Evolutionary conservation across 2,888 invertebrate genomes (phyloP).

Genomic region (Alloscopus bannaensis): DNA sequence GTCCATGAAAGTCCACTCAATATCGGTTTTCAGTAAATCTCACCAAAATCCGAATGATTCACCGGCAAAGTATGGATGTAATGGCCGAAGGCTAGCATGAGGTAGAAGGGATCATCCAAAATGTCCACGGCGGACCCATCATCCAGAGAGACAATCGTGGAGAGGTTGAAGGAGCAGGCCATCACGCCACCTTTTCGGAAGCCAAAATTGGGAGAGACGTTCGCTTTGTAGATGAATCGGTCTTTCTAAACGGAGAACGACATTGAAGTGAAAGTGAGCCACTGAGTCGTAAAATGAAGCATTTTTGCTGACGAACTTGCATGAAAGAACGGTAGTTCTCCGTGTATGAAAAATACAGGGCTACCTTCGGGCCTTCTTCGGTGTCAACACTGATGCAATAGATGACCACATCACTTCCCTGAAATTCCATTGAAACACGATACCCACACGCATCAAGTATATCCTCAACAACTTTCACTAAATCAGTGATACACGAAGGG

Average conservation of each 20-base stretch:
- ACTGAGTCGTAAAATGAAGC: neutral
- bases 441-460: neutral
- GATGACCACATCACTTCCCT: conserved; percentile 25
- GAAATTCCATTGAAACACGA: neutral
- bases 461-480: neutral
- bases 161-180: conserved; percentile 33
- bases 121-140: conserved; percentile 5
- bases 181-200: conserved; percentile 14
- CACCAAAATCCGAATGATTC: conserved; percentile 16
- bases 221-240: neutral
- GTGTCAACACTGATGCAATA: conserved; percentile 16
- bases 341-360: conserved; percentile 8
- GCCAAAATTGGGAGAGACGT: conserved; percentile 32
- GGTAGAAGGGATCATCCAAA: neutral
- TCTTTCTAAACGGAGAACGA: neutral
- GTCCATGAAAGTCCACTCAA: no score
- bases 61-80: conserved; percentile 5
- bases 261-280: neutral
- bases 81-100: conserved; percentile 30
- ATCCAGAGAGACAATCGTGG: conserved; percentile 17
- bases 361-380: conserved; percentile 6
- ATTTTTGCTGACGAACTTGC: no score
- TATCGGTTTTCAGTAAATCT: neutral
- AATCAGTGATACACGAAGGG: neutral
- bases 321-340: neutral